Evolutionary conservation across 2,113 vertebrate genomes (phyloP).

Genomic region (Bubalus kerabau): DNA sequence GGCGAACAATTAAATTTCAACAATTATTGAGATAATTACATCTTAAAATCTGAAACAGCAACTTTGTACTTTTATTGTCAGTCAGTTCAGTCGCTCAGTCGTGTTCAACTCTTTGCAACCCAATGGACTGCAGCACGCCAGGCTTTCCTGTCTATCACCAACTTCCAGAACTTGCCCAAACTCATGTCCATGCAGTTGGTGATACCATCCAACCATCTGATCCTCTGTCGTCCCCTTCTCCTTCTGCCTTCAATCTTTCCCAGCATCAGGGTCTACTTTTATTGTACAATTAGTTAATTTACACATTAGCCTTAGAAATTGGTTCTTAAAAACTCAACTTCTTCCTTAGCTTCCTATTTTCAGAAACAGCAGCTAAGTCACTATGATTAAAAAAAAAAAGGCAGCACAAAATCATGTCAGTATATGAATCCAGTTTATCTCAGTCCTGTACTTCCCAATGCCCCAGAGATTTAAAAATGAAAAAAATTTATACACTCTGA

Average conservation of each 20-base stretch:
- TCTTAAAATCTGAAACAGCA: slow-evolving; percentile 36
- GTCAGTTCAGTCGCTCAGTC: background rate
- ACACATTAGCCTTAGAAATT: background rate
- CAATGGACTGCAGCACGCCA: background rate
- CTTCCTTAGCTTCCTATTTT: slow-evolving; percentile 9
- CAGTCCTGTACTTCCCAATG: background rate
- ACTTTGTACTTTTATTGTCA: slow-evolving; percentile 12
- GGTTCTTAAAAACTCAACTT: background rate
- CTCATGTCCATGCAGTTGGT: background rate
- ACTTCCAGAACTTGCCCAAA: background rate
- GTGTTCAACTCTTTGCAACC: background rate
- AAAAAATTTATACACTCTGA: background rate
- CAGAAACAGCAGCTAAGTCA: slow-evolving; percentile 1
- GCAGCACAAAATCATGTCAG: background rate
- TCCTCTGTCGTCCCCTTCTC: background rate
- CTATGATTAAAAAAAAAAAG: background rate
- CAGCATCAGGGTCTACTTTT: slow-evolving; percentile 3
- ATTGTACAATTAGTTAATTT: slow-evolving; percentile 9
- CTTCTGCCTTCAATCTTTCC: background rate
- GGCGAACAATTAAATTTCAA: background rate
- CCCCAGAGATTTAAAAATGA: background rate
- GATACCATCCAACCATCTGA: background rate
- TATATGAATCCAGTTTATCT: background rate
- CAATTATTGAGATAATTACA: background rate
- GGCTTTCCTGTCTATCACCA: background rate